Conservation (phyloP, 2,113 vertebrate genomes). For the Chlorodrepanis virens region DNA sequence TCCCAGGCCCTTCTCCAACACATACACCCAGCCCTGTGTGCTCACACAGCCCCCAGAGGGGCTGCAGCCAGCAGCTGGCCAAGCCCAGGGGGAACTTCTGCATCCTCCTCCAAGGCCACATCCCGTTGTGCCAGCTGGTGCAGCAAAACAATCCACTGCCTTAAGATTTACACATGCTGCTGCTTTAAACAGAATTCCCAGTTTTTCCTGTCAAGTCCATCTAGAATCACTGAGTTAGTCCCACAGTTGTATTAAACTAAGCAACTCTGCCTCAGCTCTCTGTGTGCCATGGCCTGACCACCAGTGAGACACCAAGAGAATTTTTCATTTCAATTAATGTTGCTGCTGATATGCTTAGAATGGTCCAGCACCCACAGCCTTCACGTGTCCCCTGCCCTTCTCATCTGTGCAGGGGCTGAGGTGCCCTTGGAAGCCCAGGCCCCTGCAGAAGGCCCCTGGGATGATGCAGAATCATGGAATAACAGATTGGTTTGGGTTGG, state of each 20-base stretch:
- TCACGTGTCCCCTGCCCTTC: fast-evolving
- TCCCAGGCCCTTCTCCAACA: not conserved
- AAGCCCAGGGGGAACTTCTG: not conserved
- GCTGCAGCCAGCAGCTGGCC: not conserved
- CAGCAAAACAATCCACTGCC: too few species aligned
- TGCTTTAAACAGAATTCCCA: too few species aligned
- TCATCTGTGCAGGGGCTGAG: not conserved
- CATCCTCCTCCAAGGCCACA: not conserved
- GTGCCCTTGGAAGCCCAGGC: not conserved
- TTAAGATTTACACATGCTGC: too few species aligned
- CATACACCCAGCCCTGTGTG: not conserved
- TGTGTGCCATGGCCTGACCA: not conserved
- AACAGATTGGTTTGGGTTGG: not conserved
- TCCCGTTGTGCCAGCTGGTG: not conserved
- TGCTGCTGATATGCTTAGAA: too few species aligned
- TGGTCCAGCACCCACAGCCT: not conserved
- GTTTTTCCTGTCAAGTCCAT: too few species aligned
- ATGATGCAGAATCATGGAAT: not conserved
- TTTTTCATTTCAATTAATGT: too few species aligned
- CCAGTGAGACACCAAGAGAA: too few species aligned
- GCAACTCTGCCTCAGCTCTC: too few species aligned
- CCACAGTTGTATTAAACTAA: too few species aligned
- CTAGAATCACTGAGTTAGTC: too few species aligned
- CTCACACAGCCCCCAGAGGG: not conserved
- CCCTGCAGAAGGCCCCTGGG: not conserved